Evolutionary conservation across 2,797 vertebrate species (phyloP).

Genomic region (Alosa sapidissima): DNA sequence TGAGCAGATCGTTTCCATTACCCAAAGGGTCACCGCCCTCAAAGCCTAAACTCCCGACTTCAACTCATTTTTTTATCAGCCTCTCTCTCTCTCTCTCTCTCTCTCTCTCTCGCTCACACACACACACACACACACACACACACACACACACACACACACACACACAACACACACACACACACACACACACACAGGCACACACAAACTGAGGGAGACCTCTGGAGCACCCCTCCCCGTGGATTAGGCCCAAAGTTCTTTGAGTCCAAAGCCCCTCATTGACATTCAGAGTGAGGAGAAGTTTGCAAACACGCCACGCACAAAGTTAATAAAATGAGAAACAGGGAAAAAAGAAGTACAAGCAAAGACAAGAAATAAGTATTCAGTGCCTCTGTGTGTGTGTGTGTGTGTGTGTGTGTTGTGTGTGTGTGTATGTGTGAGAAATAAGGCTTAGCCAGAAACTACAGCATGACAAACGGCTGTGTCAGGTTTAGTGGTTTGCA

Average conservation of each 20-base stretch:
- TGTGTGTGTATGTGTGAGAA: no score
- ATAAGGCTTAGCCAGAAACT: neutral
- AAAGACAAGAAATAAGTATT: no score
- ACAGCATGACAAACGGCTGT: neutral
- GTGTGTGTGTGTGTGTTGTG: no score
- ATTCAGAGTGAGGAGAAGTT: neutral
- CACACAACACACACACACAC: constrained; percentile 1
- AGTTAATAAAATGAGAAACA: neutral
- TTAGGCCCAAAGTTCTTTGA: neutral
- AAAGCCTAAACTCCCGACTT: neutral
- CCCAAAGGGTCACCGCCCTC: constrained; percentile 38
- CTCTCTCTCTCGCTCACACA: neutral
- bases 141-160: constrained; percentile 1
- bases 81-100: constrained; percentile 20
- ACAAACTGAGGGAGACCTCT: neutral
- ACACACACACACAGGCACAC: constrained; percentile 20
- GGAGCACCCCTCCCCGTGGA: neutral
- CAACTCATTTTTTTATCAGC: constrained; percentile 1
- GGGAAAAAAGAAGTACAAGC: neutral
- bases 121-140: constrained; percentile 26
- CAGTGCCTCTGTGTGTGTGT: neutral
- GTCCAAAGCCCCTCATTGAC: neutral
- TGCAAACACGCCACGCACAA: neutral
- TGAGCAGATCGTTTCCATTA: constrained; percentile 45
- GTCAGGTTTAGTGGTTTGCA: neutral